Conservation (phyloP, 1,140 invertebrate species). For the Bombus ignitus region DNA sequence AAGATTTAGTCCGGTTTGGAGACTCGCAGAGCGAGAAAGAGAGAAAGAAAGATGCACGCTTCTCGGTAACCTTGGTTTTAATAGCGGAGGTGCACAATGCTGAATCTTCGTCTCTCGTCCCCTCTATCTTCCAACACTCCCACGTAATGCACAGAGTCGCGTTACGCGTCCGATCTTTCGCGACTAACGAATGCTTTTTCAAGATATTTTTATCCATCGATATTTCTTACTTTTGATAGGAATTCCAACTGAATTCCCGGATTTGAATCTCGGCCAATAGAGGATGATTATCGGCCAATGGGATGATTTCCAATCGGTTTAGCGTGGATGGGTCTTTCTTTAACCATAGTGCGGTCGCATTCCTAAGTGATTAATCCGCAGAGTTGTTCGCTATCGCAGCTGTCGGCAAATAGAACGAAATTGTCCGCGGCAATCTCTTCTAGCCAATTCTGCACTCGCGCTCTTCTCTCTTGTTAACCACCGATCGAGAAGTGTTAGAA, state of each 20-base stretch:
- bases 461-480: not conserved
- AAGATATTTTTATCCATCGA: not conserved
- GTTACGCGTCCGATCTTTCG: not conserved
- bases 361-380: conserved; percentile 63
- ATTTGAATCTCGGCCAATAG: not conserved
- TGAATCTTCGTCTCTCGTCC: conserved; percentile 57
- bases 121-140: conserved; percentile 41
- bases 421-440: not conserved
- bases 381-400: conserved; percentile 1
- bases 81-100: conserved; percentile 70
- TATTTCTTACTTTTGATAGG: not conserved
- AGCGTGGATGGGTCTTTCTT: conserved; percentile 23
- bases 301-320: not conserved
- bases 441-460: not conserved
- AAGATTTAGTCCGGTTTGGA: conserved; percentile 46
- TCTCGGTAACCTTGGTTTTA: conserved; percentile 73
- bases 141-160: conserved; percentile 37
- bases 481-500: not conserved
- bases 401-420: conserved; percentile 14
- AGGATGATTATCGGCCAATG: not conserved
- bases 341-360: conserved; percentile 44
- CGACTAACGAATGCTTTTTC: not conserved
- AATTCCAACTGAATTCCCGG: not conserved
- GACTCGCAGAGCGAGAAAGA: not conserved
- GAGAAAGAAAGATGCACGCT: conserved; percentile 36